Base-by-base conservation (phyloP, 1,140 invertebrate genomes). In the Drosophila lini region DNA sequence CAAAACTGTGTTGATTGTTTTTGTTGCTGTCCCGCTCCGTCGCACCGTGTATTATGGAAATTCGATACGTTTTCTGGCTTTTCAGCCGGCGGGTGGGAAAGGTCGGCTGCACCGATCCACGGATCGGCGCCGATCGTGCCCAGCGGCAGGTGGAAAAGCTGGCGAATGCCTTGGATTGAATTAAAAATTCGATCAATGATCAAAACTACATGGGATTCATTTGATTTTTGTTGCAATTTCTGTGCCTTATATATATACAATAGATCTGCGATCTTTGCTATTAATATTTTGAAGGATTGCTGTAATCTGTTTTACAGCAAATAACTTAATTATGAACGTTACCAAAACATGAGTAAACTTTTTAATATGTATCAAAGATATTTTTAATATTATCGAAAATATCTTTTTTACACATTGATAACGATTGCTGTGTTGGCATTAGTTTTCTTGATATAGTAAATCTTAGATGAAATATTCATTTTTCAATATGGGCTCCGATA, bases 1-100 rank as follows among this genome's bases (percentile, higher is more conserved):
- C 68, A 83, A 80, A 78, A 81, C 68, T 74, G 74, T 81, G 79
- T 77, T 67, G 67, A 57, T 81, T 80, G 76, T 82, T 85, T 81
- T 90, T 91, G 78, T 89, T 82, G 89, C 77, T 80, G 88, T 91
- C 89, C 90, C 89, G 90, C 80, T 91, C 78, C 75, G 64, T 73
- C 81, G 74, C 76, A 82, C 85, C 81, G 78, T 73, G 79, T 64
- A 82, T 91, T 91, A 86, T 91, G 90, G 90, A 91, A 91, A 91
- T 91, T 86, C 82, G 90, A 91, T 91, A 91, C 85, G 69, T 90
- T 79, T 81, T 58, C 74, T 80, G 59, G 53, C 77, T 78, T 57
- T 80, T 78, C 80, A 42, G 48, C 50, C 56, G 48, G 80, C 71
- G 36, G 75, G 42, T 74, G 67, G 52, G 44, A 55, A 57, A 65